Percentiles rank a stretch among this genome's conserved stretches.
Conservation (phyloP, 2,888 invertebrate genomes). For the Epinotia nisella region DNA sequence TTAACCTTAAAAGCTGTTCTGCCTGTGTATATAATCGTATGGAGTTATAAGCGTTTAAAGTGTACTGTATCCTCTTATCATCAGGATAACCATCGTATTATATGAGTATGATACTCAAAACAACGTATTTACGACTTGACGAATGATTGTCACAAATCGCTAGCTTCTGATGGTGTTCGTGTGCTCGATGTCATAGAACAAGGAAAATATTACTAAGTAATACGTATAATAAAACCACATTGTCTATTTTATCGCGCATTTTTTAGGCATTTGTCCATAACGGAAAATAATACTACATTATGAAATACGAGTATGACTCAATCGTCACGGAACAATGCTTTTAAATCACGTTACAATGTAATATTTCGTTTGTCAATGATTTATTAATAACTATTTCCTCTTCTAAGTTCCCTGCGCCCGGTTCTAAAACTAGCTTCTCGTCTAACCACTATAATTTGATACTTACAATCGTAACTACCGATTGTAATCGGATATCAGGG, state of each 20-base stretch:
- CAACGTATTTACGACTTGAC: too few species aligned
- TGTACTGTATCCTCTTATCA: too few species aligned
- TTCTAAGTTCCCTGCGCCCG: not conserved
- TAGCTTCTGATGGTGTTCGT: too few species aligned
- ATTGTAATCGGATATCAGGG: not conserved
- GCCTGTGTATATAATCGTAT: too few species aligned
- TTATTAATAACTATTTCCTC: constrained; percentile 4
- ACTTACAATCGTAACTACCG: not conserved
- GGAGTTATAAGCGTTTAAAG: too few species aligned
- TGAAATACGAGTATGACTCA: constrained; percentile 15
- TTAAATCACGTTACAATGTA: not conserved
- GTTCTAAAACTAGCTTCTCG: not conserved
- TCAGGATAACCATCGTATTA: too few species aligned
- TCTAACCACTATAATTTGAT: not conserved
- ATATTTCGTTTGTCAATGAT: constrained; percentile 14
- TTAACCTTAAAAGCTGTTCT: too few species aligned
- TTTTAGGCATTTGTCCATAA: not conserved
- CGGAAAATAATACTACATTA: not conserved
- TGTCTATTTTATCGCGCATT: not conserved
- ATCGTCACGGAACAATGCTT: not conserved
- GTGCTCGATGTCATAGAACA: too few species aligned
- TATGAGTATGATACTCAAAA: too few species aligned
- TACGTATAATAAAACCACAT: not conserved
- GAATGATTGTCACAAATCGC: too few species aligned
- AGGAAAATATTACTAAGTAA: too few species aligned